Evolutionary conservation across 2,888 invertebrate genomes (phyloP).

Genomic region (Cantharis flavilabris): DNA sequence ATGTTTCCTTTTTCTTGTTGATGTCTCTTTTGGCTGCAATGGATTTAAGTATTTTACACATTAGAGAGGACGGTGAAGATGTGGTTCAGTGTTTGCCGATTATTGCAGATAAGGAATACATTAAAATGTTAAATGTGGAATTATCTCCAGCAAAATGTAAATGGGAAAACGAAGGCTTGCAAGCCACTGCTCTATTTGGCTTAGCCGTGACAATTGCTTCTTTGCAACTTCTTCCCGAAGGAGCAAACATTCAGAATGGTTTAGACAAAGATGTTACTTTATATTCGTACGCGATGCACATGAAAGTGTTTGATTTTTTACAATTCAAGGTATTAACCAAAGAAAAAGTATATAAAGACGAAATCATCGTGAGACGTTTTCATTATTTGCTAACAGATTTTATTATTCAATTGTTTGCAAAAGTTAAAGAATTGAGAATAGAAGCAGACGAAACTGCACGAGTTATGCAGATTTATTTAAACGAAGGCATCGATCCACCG

Average conservation of each 20-base stretch:
- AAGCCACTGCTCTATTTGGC: constrained; percentile 69
- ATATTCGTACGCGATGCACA: constrained; percentile 78
- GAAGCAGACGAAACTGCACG: constrained; percentile 89
- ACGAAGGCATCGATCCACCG: constrained; percentile 79
- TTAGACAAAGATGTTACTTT: constrained; percentile 81
- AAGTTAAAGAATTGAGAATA: constrained; percentile 80
- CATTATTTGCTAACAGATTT: constrained; percentile 90
- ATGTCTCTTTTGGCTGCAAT: constrained; percentile 84
- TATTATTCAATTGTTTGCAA: constrained; percentile 89
- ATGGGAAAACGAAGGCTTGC: constrained; percentile 63
- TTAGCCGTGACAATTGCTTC: constrained; percentile 72
- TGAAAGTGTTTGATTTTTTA: constrained; percentile 79
- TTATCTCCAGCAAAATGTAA: constrained; percentile 55
- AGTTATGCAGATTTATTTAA: constrained; percentile 72
- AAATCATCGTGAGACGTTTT: constrained; percentile 81
- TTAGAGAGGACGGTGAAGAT: constrained; percentile 77
- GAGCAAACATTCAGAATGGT: constrained; percentile 59
- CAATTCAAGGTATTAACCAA: constrained; percentile 73
- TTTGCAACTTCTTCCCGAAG: constrained; percentile 62
- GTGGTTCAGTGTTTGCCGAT: constrained; percentile 70
- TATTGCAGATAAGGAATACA: constrained; percentile 64
- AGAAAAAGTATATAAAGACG: constrained; percentile 70
- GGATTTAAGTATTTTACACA: constrained; percentile 79
- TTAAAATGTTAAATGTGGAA: constrained; percentile 60
- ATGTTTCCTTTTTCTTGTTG: constrained; percentile 76